Evolutionary conservation across 2,113 vertebrate genomes (phyloP), one percentile per base, ranked within the genome.

Genomic region (Romanogobio albipinnatus): DNA sequence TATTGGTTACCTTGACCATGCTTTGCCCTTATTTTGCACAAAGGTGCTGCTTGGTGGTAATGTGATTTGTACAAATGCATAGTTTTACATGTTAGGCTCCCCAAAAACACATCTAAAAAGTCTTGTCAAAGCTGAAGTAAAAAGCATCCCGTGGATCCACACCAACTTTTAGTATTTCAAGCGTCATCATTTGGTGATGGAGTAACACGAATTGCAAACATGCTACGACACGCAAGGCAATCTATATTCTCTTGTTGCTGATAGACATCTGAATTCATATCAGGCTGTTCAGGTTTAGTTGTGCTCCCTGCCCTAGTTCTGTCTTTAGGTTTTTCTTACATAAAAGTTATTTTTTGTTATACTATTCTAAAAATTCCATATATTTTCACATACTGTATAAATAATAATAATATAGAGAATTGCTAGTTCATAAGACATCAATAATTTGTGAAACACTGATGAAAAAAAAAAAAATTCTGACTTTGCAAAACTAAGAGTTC

Each of bases 41-140:
- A 81, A 83, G n/a, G 61, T 78, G 75, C 45, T 58, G 76, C 75
- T 86, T 76, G 47, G 74, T 62, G 74, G 56, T 78, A 83, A 78
- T 77, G 74, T 76, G 14, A 74, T 88, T 85, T 85, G 68, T 88
- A 86, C 87, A 88, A 86, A 86, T 88, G 87, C 87, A 88, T 88
- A 88, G 85, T 51, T 85, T 78, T 88, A 68, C 80, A 73, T 70
- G 83, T 88, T 70, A 53, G 70, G 66, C 51, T 56, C n/a, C 22
- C 39, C 4, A 68, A 80, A 75, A 59, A 29, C 74, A 81, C 82
- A 84, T 59, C 36, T 80, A 64, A 80, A 62, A 64, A 29, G 17
- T 36, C 49, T 22, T 70, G 22, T n/a, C 39, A 13, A 73, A 45
- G 36, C 39, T 24, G 39, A 73, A 73, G 39, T 43, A 47, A 73